A percentile compares a stretch with the other conserved stretches of the same genome.
phyloP scores from a whole-genome alignment of 2,797 vertebrate genomes.

The Sebastes dallii region DNA sequence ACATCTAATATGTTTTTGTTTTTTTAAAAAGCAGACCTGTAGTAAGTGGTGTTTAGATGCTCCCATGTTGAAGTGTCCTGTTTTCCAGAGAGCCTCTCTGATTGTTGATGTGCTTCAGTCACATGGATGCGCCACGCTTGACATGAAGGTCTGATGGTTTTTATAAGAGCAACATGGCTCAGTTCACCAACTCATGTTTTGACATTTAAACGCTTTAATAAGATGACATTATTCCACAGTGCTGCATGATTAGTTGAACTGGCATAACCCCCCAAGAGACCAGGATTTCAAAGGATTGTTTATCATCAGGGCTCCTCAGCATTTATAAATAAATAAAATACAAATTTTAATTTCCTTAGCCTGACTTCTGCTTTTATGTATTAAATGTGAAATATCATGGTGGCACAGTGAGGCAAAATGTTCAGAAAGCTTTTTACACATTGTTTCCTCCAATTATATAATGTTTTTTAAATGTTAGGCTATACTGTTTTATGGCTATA shows the following conservation, averaged over 20 bases:
- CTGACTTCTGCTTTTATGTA: not conserved
- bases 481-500: not conserved
- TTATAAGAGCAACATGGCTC: constrained; percentile 6
- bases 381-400: not conserved
- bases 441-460: not conserved
- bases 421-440: not conserved
- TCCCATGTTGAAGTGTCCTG: not conserved
- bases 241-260: not conserved
- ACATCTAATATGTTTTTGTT: not conserved
- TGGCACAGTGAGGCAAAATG: not conserved
- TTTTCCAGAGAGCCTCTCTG: constrained; percentile 25
- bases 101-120: constrained; percentile 56
- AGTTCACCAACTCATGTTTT: constrained; percentile 14
- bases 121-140: constrained; percentile 61
- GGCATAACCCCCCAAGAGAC: not conserved
- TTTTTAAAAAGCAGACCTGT: not conserved
- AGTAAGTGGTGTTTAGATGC: not conserved
- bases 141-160: constrained; percentile 36
- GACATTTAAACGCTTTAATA: not conserved
- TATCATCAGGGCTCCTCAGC: not conserved
- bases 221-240: not conserved
- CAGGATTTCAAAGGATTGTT: constrained; percentile 10
- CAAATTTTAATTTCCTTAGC: not conserved
- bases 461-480: not conserved
- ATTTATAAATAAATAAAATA: not conserved